Base-by-base conservation (phyloP, 2,797 vertebrate genomes). In the Gymnothorax javanicus region DNA sequence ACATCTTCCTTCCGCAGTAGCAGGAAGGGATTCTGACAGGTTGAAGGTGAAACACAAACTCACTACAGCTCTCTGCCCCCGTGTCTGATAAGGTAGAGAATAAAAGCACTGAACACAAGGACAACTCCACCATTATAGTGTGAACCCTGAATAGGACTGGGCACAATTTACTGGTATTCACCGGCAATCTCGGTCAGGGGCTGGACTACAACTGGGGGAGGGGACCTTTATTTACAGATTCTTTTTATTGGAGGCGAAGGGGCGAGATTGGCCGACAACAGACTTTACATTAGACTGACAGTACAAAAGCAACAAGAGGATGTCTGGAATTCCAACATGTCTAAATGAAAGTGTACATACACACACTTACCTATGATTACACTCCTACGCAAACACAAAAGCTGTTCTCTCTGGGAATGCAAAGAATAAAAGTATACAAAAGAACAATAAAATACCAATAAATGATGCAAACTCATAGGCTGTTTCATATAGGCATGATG, bases 351-450 rank as follows among this genome's bases (percentile, higher is more conserved):
- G 33, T n/a, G 13, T 27, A 82, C 54, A 56, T 12, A 17, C 25
- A 57, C 77, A 62, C 71, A 69, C 73, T 58, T 8, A 52, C 15
- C 62, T 27, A 86, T 77, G 64, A 25, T 62, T 57, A 86, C 86
- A 62, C 75, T 88, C 79, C 87, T 58, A 86, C 17, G 88, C 33
- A 89, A 27, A 87, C 71, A 87, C 88, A 54, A 88, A 86, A 87
- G 71, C 82, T 75, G 85, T 73, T 84, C 79, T 83, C 69, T 88
- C 58, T 81, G 15, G 43, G 52, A 81, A 81, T 52, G 27, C 69
- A 54, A 13, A 17, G 56, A 2, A n/a, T 20, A 54, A 54, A 6
- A 81, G 20, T 7, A 56, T 1, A 77, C 73, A 77, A 50, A 20
- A 77, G 73, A 50, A 81, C 50, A n/a, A 52, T 20, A 50, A 43